A percentile compares a stretch with the other conserved stretches of the same genome.
These are phyloP conservation scores for Epinotia nisella DNA, from an alignment of 2,888 invertebrate species.

Conservation along the genomic window DNA sequence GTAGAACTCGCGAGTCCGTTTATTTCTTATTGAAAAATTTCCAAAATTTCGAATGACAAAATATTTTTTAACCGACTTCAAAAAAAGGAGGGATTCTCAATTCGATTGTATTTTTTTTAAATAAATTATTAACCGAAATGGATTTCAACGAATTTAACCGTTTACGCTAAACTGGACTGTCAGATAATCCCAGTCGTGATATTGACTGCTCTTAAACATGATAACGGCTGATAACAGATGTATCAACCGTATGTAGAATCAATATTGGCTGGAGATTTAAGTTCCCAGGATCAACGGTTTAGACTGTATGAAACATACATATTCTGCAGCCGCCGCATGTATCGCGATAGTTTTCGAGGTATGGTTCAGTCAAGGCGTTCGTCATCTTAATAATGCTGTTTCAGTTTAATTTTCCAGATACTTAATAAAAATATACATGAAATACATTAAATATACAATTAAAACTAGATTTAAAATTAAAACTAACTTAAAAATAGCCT, in stretches of 20 bases:
- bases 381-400: neutral
- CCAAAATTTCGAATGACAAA: no score
- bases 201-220: slow-evolving; percentile 44
- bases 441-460: no score
- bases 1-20: no score
- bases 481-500: no score
- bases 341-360: neutral
- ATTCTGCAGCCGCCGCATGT: neutral
- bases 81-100: no score
- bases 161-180: neutral
- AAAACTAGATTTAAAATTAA: no score
- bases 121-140: neutral
- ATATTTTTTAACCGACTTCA: no score
- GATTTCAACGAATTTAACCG: neutral
- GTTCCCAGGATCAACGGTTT: slow-evolving; percentile 49
- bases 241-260: slow-evolving; percentile 50
- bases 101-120: no score
- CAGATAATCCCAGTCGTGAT: slow-evolving; percentile 14
- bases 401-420: no score
- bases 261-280: slow-evolving; percentile 60
- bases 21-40: no score
- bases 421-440: no score
- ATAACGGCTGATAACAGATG: slow-evolving; percentile 50
- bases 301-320: neutral
- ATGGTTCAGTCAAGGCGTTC: neutral